These are phyloP conservation scores for Phortica magna DNA, from an alignment of 2,888 invertebrate genomes.

Conservation along the genomic window DNA sequence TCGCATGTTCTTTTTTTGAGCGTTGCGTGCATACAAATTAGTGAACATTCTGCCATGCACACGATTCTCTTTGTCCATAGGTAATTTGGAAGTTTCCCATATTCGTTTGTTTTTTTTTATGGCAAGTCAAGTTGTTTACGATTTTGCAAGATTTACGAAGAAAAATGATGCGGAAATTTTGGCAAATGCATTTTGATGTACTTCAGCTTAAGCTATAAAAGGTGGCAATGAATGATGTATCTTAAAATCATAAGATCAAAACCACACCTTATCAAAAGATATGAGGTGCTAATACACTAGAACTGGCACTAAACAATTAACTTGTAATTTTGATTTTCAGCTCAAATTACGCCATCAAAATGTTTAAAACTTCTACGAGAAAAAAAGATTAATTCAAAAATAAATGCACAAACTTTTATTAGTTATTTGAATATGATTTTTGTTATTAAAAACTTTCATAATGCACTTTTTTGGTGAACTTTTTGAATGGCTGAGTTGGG, in stretches of 20 bases:
- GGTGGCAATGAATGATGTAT: too few species aligned
- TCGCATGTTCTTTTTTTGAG: background rate
- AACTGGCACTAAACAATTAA: too few species aligned
- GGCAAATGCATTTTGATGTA: slow-evolving; percentile 69
- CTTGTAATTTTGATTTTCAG: too few species aligned
- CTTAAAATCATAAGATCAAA: too few species aligned
- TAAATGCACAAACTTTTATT: slow-evolving; percentile 43
- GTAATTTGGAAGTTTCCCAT: slow-evolving; percentile 65
- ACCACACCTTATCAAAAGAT: too few species aligned
- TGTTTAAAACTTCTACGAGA: background rate
- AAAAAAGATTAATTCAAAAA: background rate
- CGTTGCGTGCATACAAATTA: slow-evolving; percentile 61
- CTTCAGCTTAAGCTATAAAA: slow-evolving; percentile 25
- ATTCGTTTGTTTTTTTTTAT: slow-evolving; percentile 60
- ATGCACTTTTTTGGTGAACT: slow-evolving; percentile 13
- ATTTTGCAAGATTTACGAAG: background rate
- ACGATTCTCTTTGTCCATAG: slow-evolving; percentile 55
- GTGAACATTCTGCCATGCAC: slow-evolving; percentile 37
- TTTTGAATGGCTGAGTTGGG: slow-evolving; percentile 22
- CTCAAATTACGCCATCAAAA: background rate
- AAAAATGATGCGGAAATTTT: slow-evolving; percentile 50
- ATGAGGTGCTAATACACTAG: too few species aligned
- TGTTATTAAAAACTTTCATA: slow-evolving; percentile 49
- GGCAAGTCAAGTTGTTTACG: background rate
- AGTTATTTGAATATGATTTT: slow-evolving; percentile 56